Conservation (phyloP, 35 echinoderm and acorn worm genomes). For the Stichopus chloronotus region DNA sequence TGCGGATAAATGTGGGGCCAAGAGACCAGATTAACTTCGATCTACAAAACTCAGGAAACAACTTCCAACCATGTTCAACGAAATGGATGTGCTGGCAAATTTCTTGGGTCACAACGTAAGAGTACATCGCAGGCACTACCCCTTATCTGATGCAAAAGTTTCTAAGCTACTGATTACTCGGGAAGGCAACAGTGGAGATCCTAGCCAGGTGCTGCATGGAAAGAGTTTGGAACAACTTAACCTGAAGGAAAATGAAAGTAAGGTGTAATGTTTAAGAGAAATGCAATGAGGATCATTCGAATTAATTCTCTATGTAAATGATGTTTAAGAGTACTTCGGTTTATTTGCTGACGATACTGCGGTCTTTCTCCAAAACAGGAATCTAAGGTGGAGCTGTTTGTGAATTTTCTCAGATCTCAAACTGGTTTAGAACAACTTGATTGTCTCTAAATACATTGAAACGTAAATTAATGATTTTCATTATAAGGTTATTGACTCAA, state of each 20-base stretch:
- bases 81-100: constrained; percentile 63
- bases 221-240: constrained; percentile 53
- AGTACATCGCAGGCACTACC: constrained; percentile 57
- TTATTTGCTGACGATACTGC: not conserved
- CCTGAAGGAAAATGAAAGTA: constrained; percentile 67
- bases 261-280: not conserved
- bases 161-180: constrained; percentile 62
- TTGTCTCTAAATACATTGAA: not conserved
- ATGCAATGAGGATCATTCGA: too few species aligned
- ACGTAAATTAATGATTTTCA: not conserved
- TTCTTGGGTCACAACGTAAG: constrained; percentile 69
- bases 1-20: constrained; percentile 52
- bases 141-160: constrained; percentile 62
- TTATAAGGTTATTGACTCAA: too few species aligned
- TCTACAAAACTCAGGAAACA: constrained; percentile 65
- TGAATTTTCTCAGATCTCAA: too few species aligned
- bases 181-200: constrained; percentile 19
- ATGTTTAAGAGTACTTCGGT: too few species aligned
- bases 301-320: too few species aligned
- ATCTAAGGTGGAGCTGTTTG: not conserved
- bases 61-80: constrained; percentile 53
- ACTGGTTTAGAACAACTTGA: not conserved
- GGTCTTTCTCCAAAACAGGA: not conserved
- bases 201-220: constrained; percentile 43
- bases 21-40: constrained; percentile 47